Conservation (phyloP, 1,140 invertebrate species). For the Microvelia longipes region DNA sequence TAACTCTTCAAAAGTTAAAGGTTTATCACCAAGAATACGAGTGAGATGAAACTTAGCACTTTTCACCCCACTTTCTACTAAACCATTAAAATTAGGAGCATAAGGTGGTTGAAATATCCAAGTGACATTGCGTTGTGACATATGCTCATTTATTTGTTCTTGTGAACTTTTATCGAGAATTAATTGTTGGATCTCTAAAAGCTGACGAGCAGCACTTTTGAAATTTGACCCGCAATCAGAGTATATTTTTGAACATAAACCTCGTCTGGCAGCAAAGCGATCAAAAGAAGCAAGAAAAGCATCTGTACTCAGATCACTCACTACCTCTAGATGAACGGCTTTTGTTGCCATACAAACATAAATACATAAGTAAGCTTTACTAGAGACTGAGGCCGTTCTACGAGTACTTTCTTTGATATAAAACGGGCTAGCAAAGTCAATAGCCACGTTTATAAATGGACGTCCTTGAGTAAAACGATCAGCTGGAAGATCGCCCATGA, state of each 20-base stretch:
- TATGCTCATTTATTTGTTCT: neutral
- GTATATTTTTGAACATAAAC: constrained; percentile 13
- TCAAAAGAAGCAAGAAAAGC: constrained; percentile 19
- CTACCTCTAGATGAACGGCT: constrained; percentile 24
- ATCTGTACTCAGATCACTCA: constrained; percentile 18
- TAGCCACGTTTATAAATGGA: constrained; percentile 13
- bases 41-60: neutral
- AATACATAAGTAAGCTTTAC: constrained; percentile 24
- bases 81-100: constrained; percentile 8
- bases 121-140: neutral
- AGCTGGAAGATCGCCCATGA: constrained; percentile 21
- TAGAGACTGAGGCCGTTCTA: constrained; percentile 10
- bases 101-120: neutral
- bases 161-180: neutral
- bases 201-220: constrained; percentile 10
- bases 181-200: constrained; percentile 4
- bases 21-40: neutral
- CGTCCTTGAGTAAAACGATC: constrained; percentile 21
- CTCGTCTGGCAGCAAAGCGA: constrained; percentile 16
- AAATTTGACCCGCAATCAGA: constrained; percentile 25
- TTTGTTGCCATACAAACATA: constrained; percentile 22
- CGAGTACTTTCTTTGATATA: neutral
- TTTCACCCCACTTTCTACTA: neutral
- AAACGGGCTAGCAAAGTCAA: neutral
- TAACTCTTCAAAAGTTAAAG: constrained; percentile 23